Evolutionary conservation across 1,140 invertebrate species (phyloP), one percentile per base, ranked within the genome.

Genomic region (Cyphomyrmex costatus): DNA sequence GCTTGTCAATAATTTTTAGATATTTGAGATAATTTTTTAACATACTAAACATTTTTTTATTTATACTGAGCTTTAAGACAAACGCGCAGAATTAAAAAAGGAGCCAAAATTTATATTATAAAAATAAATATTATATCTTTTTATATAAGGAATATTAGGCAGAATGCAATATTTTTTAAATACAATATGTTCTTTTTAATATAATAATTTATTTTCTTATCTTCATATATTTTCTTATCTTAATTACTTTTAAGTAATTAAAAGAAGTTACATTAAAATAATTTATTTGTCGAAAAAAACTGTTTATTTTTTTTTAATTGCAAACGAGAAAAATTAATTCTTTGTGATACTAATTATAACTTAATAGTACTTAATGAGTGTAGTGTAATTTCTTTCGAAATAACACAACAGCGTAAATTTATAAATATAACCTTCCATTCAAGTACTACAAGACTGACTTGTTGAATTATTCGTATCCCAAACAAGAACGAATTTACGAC

Each of bases 391-490:
- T 6, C 6, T 12, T 33, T 21, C n/a, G 5, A 14, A 73, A 10
- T 56, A 56, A 56, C 7, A 56, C 16, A 68, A 19, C 51, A 30
- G 0, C 7, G 53, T 19, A 24, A 6, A 65, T 49, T 63, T 51
- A 66, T 51, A 53, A 80, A 56, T 30, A 30, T 80, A 79, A 42
- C n/a, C n/a, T 51, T 53, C 27, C 42, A 66, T 79, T 79, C 27
- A 68, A 30, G 14, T 51, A 51, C n/a, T 21, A 68, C 65, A n/a
- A 8, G 33, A 80, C 21, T 27, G 12, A 66, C 4, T 49, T 3
- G 14, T 51, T 49, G n/a, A 53, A 68, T 68, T 21, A 53, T 8
- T 51, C 14, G 16, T 68, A 30, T 68, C 8, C 46, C 49, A 71
- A 73, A 71, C 33, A 71, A 82, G 63, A 53, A 42, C 60, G 24